These are phyloP conservation scores for Hermetia illucens DNA, from an alignment of 1,140 invertebrate genomes.

Conservation along the genomic window DNA sequence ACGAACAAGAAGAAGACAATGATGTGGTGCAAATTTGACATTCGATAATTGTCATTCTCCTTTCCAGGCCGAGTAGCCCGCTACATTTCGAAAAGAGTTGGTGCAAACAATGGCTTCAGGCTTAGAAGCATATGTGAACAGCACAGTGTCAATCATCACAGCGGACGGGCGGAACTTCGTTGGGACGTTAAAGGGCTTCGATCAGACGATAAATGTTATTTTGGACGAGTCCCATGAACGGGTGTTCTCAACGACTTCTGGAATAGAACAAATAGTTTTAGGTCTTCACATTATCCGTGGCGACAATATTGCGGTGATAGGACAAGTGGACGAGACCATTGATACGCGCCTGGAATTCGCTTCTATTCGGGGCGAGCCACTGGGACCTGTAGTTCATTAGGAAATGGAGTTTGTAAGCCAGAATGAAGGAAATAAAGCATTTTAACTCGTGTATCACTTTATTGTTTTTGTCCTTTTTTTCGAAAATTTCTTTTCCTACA, in stretches of 20 bases:
- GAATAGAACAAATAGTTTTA: conserved; percentile 91
- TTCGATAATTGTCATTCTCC: no score
- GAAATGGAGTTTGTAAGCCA: no score
- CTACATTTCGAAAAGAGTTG: no score
- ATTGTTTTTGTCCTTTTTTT: no score
- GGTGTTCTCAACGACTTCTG: conserved; percentile 82
- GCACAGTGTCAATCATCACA: conserved; percentile 87
- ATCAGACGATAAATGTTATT: conserved; percentile 97
- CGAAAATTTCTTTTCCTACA: no score
- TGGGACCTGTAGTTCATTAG: conserved; percentile 73
- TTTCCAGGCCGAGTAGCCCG: no score
- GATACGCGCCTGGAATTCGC: conserved; percentile 73
- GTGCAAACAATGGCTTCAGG: conserved; percentile 53
- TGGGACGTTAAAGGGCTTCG: conserved; percentile 69
- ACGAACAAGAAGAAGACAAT: no score
- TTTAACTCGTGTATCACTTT: no score
- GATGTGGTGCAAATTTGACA: no score
- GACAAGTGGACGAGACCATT: conserved; percentile 81
- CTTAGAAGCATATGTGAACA: conserved; percentile 73
- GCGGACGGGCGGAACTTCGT: conserved; percentile 91
- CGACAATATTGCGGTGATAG: conserved; percentile 93
- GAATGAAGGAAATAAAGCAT: no score
- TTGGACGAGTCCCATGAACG: conserved; percentile 95
- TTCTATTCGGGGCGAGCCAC: conserved; percentile 76
- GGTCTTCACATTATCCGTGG: conserved; percentile 95